A percentile compares a stretch with the other conserved stretches of the same genome.
Conservation (phyloP, 2,797 vertebrate species). For the Huso huso region DNA sequence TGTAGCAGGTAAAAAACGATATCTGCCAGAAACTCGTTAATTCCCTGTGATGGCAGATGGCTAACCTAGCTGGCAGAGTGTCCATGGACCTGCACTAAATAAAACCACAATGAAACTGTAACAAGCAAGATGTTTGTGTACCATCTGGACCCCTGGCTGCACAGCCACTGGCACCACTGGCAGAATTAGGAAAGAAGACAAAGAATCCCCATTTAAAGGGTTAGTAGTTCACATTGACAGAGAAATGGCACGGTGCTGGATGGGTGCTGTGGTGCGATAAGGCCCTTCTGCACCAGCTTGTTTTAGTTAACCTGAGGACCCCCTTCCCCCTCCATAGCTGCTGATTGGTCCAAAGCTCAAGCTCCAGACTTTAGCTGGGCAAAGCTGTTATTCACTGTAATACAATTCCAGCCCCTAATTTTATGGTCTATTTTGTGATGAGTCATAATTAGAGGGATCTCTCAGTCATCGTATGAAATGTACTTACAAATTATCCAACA, state of each 20-base stretch:
- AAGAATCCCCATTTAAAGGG: slow-evolving; percentile 16
- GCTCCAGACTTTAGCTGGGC: slow-evolving; percentile 24
- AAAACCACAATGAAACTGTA: slow-evolving; percentile 30
- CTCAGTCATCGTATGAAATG: no score
- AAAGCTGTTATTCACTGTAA: slow-evolving; percentile 7
- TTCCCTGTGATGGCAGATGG: slow-evolving; percentile 29
- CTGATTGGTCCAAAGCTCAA: slow-evolving; percentile 4
- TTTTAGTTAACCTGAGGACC: slow-evolving; percentile 1
- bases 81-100: slow-evolving; percentile 32
- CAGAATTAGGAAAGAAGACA: slow-evolving; percentile 22
- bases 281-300: slow-evolving; percentile 40
- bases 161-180: slow-evolving; percentile 24
- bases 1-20: no score
- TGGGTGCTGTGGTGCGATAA: slow-evolving; percentile 16
- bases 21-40: not conserved
- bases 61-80: slow-evolving; percentile 24
- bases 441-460: no score
- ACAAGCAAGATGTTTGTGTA: slow-evolving; percentile 35
- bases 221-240: slow-evolving; percentile 27
- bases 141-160: slow-evolving; percentile 38
- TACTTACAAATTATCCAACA: no score
- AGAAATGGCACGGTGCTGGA: slow-evolving; percentile 20
- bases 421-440: no score
- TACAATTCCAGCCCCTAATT: no score
- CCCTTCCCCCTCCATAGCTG: no score